Conservation (phyloP, 2,888 invertebrate species). For the Plebejus melissa region DNA sequence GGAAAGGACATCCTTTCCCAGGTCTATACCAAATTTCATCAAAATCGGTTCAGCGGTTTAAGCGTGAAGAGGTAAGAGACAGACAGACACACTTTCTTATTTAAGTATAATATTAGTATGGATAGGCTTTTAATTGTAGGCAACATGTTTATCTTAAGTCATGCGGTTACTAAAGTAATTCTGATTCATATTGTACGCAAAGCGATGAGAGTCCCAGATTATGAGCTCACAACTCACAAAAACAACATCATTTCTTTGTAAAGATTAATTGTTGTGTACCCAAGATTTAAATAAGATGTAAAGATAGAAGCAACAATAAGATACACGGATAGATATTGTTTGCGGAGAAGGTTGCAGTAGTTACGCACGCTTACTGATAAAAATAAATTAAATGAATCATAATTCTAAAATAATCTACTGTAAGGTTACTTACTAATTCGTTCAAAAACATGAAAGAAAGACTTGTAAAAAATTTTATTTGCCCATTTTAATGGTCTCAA, state of each 20-base stretch:
- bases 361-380: constrained; percentile 26
- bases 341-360: constrained; percentile 32
- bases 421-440: neutral
- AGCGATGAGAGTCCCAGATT: neutral
- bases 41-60: too few species aligned
- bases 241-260: constrained; percentile 31
- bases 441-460: too few species aligned
- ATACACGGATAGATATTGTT: constrained; percentile 31
- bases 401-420: neutral
- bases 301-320: constrained; percentile 35
- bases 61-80: neutral
- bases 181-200: constrained; percentile 14
- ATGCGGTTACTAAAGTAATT: constrained; percentile 1
- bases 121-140: neutral
- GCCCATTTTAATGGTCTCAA: too few species aligned
- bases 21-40: too few species aligned
- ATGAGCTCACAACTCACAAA: neutral
- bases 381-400: constrained; percentile 18
- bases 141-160: neutral
- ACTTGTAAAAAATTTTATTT: too few species aligned
- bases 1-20: too few species aligned
- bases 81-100: neutral
- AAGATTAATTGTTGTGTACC: constrained; percentile 33
- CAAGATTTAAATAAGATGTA: constrained; percentile 37
- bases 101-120: neutral